Evolutionary conservation across 2,797 vertebrate species (phyloP).

Genomic region (Rhabdophis nuchalis): DNA sequence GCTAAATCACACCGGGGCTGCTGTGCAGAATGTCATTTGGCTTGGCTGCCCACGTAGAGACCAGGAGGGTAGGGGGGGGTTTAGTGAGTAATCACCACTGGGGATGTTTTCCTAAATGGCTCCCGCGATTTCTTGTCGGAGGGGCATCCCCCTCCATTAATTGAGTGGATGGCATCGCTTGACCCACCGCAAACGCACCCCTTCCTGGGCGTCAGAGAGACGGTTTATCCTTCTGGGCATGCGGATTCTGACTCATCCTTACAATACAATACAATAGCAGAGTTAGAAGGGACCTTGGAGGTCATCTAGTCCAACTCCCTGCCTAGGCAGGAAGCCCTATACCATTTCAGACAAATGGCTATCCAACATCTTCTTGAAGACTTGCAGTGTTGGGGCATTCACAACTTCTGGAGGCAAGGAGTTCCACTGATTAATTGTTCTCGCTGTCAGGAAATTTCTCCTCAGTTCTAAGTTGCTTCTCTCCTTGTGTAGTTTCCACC

Average conservation of each 20-base stretch:
- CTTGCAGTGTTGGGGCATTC: no score
- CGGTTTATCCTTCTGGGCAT: neutral
- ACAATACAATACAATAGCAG: no score
- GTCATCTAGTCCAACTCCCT: no score
- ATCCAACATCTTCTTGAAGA: no score
- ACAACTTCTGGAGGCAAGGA: no score
- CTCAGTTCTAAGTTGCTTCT: no score
- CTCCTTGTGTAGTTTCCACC: no score
- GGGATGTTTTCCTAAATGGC: neutral
- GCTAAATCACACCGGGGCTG: neutral
- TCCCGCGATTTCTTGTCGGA: neutral
- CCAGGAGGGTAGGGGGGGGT: neutral
- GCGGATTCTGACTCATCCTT: conserved; percentile 9
- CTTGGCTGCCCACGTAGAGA: neutral
- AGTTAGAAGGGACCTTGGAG: no score
- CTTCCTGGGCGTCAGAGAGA: conserved; percentile 3
- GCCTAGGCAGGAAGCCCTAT: no score
- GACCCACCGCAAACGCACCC: neutral
- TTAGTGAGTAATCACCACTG: neutral
- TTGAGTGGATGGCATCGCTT: neutral
- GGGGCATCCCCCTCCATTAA: neutral
- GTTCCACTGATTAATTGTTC: no score
- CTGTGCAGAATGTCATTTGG: neutral
- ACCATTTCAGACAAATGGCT: no score
- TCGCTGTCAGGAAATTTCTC: no score